Percentiles rank a stretch among this genome's conserved stretches.
phyloP scores from a whole-genome alignment of 2,113 vertebrate species.

The Gymnorhina tibicen region DNA sequence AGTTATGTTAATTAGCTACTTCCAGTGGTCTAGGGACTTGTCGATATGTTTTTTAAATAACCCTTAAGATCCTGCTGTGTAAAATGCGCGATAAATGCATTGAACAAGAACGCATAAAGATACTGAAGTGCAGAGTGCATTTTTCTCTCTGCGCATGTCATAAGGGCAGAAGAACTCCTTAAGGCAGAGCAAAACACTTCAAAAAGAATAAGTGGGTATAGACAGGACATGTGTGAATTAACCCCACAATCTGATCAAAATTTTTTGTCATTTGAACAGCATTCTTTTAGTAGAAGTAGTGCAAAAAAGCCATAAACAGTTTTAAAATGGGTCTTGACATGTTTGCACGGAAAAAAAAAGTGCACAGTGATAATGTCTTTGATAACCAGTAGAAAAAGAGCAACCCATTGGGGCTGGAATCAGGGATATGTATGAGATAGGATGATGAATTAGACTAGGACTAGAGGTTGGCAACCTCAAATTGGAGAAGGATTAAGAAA shows the following conservation, averaged over 20 bases:
- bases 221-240: not conserved
- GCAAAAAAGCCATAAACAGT: not conserved
- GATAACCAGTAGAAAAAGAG: not conserved
- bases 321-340: not conserved
- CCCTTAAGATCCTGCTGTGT: not conserved
- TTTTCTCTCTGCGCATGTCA: not conserved
- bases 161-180: not conserved
- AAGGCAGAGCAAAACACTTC: not conserved
- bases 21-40: not conserved
- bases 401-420: not conserved
- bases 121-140: not conserved
- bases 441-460: not conserved
- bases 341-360: not conserved
- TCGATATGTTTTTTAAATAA: not conserved
- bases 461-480: not conserved
- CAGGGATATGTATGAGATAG: not conserved
- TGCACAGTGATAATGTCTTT: not conserved
- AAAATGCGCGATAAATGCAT: rapidly evolving
- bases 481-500: not conserved
- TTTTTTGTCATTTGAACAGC: not conserved
- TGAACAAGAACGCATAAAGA: not conserved
- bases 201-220: not conserved
- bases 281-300: not conserved
- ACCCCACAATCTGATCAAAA: not conserved
- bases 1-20: not conserved